Conservation (phyloP, 2,797 vertebrate genomes). For the Sebastes alutus region DNA sequence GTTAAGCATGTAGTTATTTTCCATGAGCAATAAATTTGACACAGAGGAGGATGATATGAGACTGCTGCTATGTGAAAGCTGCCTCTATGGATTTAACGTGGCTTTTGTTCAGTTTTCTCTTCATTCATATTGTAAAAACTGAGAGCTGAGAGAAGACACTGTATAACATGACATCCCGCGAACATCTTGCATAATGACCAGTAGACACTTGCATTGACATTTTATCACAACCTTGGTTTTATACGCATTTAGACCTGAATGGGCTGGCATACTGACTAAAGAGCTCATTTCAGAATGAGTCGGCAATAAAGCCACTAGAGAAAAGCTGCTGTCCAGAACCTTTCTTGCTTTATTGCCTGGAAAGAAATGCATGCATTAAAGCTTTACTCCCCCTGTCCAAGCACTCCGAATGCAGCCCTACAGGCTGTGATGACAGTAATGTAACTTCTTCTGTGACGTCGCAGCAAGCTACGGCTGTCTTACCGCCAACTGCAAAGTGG, state of each 20-base stretch:
- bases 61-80: not conserved
- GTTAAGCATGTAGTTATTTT: not conserved
- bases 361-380: slow-evolving; percentile 25
- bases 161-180: not conserved
- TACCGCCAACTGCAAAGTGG: slow-evolving; percentile 40
- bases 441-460: slow-evolving; percentile 8
- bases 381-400: not conserved
- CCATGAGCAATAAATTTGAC: not conserved
- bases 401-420: slow-evolving; percentile 1
- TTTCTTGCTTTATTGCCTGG: slow-evolving; percentile 22
- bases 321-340: slow-evolving; percentile 17
- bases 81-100: not conserved
- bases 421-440: slow-evolving; percentile 1
- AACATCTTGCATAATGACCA: slow-evolving; percentile 10
- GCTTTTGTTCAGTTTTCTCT: not conserved
- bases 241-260: slow-evolving; percentile 32
- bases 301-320: slow-evolving; percentile 17
- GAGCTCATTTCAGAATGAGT: slow-evolving; percentile 32
- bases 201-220: not conserved
- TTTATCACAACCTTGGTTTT: slow-evolving; percentile 23
- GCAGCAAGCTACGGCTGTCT: slow-evolving; percentile 24
- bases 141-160: not conserved
- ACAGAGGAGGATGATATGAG: not conserved
- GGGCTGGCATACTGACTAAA: not conserved
- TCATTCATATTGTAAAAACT: not conserved